These are phyloP conservation scores for Acleris emargana DNA, from an alignment of 2,888 invertebrate genomes.

Conservation along the genomic window DNA sequence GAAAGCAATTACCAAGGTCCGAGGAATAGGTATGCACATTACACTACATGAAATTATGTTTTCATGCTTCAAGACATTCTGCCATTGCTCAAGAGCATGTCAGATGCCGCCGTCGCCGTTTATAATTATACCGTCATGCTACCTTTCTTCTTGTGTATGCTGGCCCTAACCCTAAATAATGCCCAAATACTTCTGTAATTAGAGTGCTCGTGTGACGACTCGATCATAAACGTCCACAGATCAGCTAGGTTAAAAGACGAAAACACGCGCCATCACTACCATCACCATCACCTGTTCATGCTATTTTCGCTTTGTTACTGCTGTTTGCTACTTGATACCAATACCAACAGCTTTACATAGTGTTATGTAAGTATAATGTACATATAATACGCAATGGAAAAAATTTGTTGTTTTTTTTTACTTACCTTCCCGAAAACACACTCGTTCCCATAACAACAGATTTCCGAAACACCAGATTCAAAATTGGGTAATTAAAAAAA, in stretches of 20 bases:
- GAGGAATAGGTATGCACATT: constrained; percentile 48
- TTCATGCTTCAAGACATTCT: constrained; percentile 55
- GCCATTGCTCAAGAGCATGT: constrained; percentile 54
- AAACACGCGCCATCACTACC: too few relatives aligned
- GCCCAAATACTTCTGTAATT: neutral
- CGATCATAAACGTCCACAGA: neutral
- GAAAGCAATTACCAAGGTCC: constrained; percentile 53
- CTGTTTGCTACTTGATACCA: too few relatives aligned
- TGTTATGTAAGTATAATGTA: too few relatives aligned
- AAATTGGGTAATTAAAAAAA: too few relatives aligned
- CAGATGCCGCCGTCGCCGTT: constrained; percentile 37
- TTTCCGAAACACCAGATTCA: too few relatives aligned
- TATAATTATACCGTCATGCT: constrained; percentile 24
- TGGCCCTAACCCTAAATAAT: constrained; percentile 3
- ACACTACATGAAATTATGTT: constrained; percentile 60
- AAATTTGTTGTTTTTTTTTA: too few relatives aligned
- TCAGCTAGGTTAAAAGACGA: neutral
- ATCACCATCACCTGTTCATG: too few relatives aligned
- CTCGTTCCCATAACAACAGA: too few relatives aligned
- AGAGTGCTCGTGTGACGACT: neutral
- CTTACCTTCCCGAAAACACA: too few relatives aligned
- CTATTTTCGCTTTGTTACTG: too few relatives aligned
- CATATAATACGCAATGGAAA: too few relatives aligned
- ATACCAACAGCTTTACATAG: too few relatives aligned
- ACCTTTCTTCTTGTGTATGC: constrained; percentile 13